Percentiles rank a stretch among this genome's conserved stretches.
phyloP scores from a whole-genome alignment of 2,797 vertebrate genomes.

The Hippopotamyrus pictus region DNA sequence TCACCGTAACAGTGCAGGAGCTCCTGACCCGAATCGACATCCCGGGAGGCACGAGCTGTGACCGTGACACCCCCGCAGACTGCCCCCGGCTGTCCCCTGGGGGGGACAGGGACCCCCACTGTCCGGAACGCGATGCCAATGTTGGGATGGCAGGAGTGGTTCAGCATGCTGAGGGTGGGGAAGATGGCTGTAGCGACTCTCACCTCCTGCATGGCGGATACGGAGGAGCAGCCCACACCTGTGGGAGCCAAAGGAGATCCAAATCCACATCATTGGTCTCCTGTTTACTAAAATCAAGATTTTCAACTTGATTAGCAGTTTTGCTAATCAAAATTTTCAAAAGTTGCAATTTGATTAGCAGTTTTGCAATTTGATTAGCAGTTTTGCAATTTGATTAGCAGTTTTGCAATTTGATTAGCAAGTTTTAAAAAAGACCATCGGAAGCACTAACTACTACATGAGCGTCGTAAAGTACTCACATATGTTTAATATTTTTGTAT shows the following conservation, averaged over 20 bases:
- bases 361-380: too few species aligned
- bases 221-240: slow-evolving; percentile 55
- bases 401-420: too few species aligned
- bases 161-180: slow-evolving; percentile 83
- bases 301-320: too few species aligned
- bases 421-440: too few species aligned
- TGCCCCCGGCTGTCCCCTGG: neutral
- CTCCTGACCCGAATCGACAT: slow-evolving; percentile 71
- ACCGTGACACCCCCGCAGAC: slow-evolving; percentile 40
- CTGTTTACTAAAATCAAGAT: neutral
- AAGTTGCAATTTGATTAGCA: too few species aligned
- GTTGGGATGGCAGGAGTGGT: slow-evolving; percentile 91
- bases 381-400: too few species aligned
- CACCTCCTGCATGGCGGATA: slow-evolving; percentile 65
- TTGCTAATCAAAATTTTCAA: too few species aligned
- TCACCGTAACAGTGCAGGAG: slow-evolving; percentile 92
- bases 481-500: too few species aligned
- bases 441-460: too few species aligned
- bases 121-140: slow-evolving; percentile 72
- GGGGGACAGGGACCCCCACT: slow-evolving; percentile 28
- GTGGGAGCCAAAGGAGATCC: neutral
- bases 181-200: slow-evolving; percentile 83
- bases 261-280: neutral
- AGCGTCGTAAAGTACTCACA: too few species aligned
- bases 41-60: slow-evolving; percentile 65